Conservation (phyloP, 2,113 vertebrate genomes). For the Pluvialis apricaria region DNA sequence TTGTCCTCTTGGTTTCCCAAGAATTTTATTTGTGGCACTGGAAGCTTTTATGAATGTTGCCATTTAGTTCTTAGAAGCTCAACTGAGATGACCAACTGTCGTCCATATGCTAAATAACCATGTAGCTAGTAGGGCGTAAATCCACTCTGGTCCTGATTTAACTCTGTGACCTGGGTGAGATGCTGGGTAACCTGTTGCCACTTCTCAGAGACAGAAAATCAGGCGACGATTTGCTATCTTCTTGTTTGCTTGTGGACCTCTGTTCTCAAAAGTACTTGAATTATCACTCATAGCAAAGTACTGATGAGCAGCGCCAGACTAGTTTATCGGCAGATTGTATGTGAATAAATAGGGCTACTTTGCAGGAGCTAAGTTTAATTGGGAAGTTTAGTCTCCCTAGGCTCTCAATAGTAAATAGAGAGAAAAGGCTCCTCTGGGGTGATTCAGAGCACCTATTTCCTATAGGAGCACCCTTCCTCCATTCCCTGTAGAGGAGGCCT, state of each 20-base stretch:
- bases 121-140: not conserved
- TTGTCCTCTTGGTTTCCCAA: not conserved
- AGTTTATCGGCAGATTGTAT: not conserved
- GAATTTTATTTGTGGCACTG: not conserved
- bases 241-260: not conserved
- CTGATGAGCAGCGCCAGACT: not conserved
- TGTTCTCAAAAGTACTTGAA: not conserved
- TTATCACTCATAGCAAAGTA: not conserved
- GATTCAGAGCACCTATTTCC: not conserved
- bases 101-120: not conserved
- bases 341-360: not conserved
- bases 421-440: constrained; percentile 1
- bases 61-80: not conserved
- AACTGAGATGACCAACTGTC: not conserved
- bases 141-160: not conserved
- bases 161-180: rapidly evolving
- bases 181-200: not conserved
- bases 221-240: rapidly evolving
- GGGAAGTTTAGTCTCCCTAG: not conserved
- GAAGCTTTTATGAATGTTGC: not conserved
- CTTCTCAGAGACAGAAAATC: rapidly evolving
- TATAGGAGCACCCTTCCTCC: not conserved
- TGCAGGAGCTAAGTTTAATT: not conserved
- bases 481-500: not conserved
- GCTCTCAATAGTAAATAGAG: not conserved